Base-by-base conservation (phyloP, 2,113 vertebrate genomes). In the Pteropus alecto region DNA sequence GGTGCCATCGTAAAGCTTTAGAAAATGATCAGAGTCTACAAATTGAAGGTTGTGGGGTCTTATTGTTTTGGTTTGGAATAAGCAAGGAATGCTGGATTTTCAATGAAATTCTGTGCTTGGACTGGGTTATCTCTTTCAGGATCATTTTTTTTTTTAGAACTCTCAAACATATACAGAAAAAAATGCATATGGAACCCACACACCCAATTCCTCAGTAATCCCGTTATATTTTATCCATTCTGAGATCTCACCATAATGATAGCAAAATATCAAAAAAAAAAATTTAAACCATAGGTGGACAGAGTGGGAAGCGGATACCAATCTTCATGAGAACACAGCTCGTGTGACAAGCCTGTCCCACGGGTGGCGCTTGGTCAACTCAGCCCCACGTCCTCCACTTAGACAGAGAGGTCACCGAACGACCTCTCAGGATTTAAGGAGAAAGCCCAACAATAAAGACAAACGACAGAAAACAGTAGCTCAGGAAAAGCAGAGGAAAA, bases 351-450 rank as follows among this genome's bases (percentile, higher is more conserved):
- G 8, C 15, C 35, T 51, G 2, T 51, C 13, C 16, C 67, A 13
- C 2, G 2, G 1, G 16, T 13, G 3, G 4, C 11, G 24, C 3
- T 18, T 6, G 24, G 35, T 3, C 2, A 28, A n/a, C 16, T 16
- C 46, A 46, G 33, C 15, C 18, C 8, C 56, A 19, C 8, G 1
- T n/a, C 30, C 38, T 61, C 16, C 3, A 2, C 26, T 33, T 71
- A 65, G 74, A 41, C 19, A 71, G 22, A 35, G 46, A 43, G 6
- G 3, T 15, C 15, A 7, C 7, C 6, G 5, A 46, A 83, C 8
- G 30, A 16, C 51, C 54, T 43, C 28, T 18, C 18, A 41, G 41
- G n/a, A 71, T 21, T 67, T 43, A 21, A 58, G 33, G 54, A 43
- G 54, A n/a, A 54, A 4, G 24, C 71, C 10, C 9, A 78, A 73